These are phyloP conservation scores for Bimastos eiseni DNA, from an alignment of 2,888 invertebrate genomes.

Conservation along the genomic window DNA sequence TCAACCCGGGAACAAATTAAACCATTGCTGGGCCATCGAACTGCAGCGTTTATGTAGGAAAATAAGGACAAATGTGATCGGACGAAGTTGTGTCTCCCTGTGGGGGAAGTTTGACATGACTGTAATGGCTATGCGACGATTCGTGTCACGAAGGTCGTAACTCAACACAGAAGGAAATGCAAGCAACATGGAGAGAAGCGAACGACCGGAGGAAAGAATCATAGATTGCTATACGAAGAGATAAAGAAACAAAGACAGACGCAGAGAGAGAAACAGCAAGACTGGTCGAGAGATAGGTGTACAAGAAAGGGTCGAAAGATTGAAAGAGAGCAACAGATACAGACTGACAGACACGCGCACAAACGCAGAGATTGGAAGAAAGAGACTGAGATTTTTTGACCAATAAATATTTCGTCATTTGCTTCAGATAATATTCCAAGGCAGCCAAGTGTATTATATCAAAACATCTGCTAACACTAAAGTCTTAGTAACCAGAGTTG, in stretches of 20 bases:
- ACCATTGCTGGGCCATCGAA: not conserved
- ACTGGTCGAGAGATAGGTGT: too few relatives aligned
- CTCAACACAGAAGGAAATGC: not conserved
- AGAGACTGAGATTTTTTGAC: too few relatives aligned
- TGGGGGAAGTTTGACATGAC: not conserved
- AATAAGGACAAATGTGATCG: not conserved
- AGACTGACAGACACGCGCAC: too few relatives aligned
- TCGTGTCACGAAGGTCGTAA: not conserved
- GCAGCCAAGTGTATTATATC: too few relatives aligned
- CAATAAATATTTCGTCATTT: too few relatives aligned
- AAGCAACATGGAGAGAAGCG: not conserved
- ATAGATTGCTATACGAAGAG: not conserved
- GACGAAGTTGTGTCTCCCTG: not conserved
- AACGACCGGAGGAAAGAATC: not conserved
- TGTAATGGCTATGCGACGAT: not conserved
- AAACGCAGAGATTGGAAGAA: too few relatives aligned
- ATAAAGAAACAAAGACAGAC: not conserved
- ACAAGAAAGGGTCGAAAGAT: too few relatives aligned
- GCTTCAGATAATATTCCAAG: too few relatives aligned
- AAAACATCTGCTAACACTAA: too few relatives aligned
- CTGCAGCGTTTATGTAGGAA: not conserved
- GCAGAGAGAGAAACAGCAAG: too few relatives aligned
- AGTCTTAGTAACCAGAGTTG: too few relatives aligned
- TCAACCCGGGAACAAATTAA: not conserved
- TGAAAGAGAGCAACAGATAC: too few relatives aligned